Evolutionary conservation across 2,888 invertebrate genomes (phyloP).

Genomic region (Plebejus anna): DNA sequence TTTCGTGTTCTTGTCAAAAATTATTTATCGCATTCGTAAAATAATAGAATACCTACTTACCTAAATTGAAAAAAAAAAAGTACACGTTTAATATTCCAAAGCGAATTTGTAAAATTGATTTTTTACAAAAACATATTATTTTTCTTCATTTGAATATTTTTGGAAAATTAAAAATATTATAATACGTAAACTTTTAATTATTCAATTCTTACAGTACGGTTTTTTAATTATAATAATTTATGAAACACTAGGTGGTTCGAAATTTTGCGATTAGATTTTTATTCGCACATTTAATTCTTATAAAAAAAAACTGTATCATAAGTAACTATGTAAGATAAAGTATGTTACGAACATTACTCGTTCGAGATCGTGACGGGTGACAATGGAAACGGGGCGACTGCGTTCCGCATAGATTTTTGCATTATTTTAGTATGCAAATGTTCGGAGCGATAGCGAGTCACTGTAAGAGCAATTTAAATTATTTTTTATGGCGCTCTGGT

Average conservation of each 20-base stretch:
- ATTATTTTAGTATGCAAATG: conserved; percentile 81
- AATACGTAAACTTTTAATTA: background rate
- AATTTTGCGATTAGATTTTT: background rate
- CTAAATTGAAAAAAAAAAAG: background rate
- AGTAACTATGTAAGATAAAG: conserved; percentile 34
- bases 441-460: conserved; percentile 69
- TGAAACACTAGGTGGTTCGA: background rate
- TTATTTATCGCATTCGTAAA: background rate
- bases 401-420: conserved; percentile 77
- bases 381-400: conserved; percentile 53
- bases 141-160: background rate
- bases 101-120: background rate
- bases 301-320: background rate
- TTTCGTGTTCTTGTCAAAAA: background rate
- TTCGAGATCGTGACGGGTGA: conserved; percentile 39
- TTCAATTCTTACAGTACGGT: background rate
- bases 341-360: conserved; percentile 37
- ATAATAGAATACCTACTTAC: background rate
- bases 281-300: background rate
- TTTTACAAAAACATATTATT: background rate
- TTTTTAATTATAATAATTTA: background rate
- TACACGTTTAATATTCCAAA: background rate
- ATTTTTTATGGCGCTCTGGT: conserved; percentile 79
- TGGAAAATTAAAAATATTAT: background rate
- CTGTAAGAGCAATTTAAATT: conserved; percentile 80